phyloP scores from a whole-genome alignment of 2,113 vertebrate species.

The Pogona vitticeps region DNA sequence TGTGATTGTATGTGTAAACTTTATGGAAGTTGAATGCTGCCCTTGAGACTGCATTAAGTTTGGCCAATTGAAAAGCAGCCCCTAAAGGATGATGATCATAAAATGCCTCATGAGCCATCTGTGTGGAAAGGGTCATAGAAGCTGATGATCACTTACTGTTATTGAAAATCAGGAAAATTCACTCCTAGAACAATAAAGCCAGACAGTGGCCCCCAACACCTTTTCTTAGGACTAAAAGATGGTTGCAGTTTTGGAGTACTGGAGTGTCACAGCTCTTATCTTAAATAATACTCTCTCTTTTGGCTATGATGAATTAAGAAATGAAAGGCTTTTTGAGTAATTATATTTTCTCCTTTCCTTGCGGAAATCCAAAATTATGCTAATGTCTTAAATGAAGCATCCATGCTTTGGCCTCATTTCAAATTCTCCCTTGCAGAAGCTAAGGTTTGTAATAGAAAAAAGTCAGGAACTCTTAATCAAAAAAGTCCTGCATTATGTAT shows the following conservation, averaged over 20 bases:
- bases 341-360: background rate
- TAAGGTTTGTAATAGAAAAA: background rate
- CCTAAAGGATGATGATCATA: background rate
- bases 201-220: too few relatives aligned
- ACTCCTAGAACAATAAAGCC: constrained; percentile 5
- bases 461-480: too few relatives aligned
- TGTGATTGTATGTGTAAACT: background rate
- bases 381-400: background rate
- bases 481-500: too few relatives aligned
- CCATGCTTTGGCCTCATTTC: background rate
- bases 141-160: constrained; percentile 12
- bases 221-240: background rate
- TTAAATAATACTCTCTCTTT: background rate
- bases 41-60: background rate
- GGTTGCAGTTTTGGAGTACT: background rate
- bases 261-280: background rate
- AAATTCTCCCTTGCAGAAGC: background rate
- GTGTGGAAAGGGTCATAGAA: background rate
- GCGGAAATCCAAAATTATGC: too few relatives aligned
- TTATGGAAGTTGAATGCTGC: background rate
- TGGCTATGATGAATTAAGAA: background rate
- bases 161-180: constrained; percentile 13
- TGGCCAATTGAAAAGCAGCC: background rate
- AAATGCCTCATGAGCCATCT: background rate
- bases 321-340: background rate